Conservation (phyloP, 2,888 invertebrate genomes). For the Chalcis sispes region DNA sequence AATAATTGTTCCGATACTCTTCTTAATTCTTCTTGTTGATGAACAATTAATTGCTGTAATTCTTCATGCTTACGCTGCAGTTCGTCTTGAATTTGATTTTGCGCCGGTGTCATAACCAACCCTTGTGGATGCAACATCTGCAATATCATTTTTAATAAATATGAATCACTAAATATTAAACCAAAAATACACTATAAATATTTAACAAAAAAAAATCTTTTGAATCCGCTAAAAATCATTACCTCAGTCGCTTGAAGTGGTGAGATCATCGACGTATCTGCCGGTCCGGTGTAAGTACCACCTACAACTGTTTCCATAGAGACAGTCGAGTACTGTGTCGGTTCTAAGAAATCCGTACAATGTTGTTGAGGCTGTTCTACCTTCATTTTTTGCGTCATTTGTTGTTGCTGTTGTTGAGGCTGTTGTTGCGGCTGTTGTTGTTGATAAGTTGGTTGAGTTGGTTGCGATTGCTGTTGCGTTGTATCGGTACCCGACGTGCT, state of each 20-base stretch:
- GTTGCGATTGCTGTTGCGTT: slow-evolving; percentile 60
- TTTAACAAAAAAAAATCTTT: neutral
- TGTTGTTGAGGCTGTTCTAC: slow-evolving; percentile 53
- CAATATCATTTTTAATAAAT: slow-evolving; percentile 17
- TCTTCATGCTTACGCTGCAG: slow-evolving; percentile 89
- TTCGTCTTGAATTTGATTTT: slow-evolving; percentile 77
- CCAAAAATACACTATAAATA: neutral
- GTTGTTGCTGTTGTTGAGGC: slow-evolving; percentile 62
- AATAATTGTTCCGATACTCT: slow-evolving; percentile 91
- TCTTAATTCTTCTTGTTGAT: slow-evolving; percentile 91
- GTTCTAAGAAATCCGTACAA: slow-evolving; percentile 59
- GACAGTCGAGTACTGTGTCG: slow-evolving; percentile 79
- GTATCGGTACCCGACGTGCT: slow-evolving; percentile 53
- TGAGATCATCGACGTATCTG: slow-evolving; percentile 68
- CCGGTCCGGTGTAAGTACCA: slow-evolving; percentile 76
- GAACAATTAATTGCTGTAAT: slow-evolving; percentile 88
- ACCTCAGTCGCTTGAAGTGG: slow-evolving; percentile 69
- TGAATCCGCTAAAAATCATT: no score
- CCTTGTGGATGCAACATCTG: slow-evolving; percentile 72
- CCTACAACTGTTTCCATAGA: slow-evolving; percentile 80
- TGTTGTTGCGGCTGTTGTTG: slow-evolving; percentile 59
- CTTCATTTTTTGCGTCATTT: slow-evolving; percentile 18
- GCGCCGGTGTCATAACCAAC: slow-evolving; percentile 79
- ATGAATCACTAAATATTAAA: neutral
- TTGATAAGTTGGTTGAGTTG: slow-evolving; percentile 63